Percentiles rank a stretch among this genome's conserved stretches.
Evolutionary conservation across 2,888 invertebrate genomes (phyloP).

Genomic region (Eristalis arbustorum): DNA sequence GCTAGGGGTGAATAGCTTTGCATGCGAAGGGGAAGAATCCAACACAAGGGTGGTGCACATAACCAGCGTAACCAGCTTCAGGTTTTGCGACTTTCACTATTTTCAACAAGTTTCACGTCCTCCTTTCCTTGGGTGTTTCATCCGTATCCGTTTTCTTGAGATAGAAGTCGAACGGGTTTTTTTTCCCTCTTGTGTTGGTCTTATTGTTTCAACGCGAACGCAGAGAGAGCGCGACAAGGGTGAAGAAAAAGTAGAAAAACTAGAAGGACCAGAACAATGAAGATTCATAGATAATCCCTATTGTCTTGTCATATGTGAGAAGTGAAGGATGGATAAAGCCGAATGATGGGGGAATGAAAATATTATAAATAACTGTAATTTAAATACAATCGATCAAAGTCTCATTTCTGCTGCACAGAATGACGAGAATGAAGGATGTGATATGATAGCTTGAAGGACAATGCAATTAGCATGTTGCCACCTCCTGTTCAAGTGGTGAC

Average conservation of each 20-base stretch:
- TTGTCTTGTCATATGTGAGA: constrained; percentile 40
- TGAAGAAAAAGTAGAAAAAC: constrained; percentile 51
- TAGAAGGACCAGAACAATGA: constrained; percentile 54
- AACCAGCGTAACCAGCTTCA: constrained; percentile 25
- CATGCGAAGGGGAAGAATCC: neutral
- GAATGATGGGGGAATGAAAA: neutral
- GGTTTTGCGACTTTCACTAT: constrained; percentile 68
- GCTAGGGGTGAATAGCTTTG: constrained; percentile 55
- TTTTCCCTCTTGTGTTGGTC: neutral
- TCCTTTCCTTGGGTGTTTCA: constrained; percentile 4
- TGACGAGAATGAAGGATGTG: constrained; percentile 9
- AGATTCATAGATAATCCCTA: constrained; percentile 49
- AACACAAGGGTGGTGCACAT: constrained; percentile 42
- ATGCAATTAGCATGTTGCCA: constrained; percentile 68
- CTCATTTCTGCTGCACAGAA: constrained; percentile 43
- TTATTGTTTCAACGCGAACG: constrained; percentile 48
- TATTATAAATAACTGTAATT: constrained; percentile 62
- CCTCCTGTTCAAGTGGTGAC: constrained; percentile 42
- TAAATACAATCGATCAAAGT: constrained; percentile 70
- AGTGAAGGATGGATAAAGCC: constrained; percentile 7
- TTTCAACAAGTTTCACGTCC: constrained; percentile 61
- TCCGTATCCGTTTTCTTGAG: neutral
- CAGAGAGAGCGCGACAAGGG: constrained; percentile 25
- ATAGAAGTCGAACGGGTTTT: constrained; percentile 42
- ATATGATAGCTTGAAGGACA: constrained; percentile 56